These are phyloP conservation scores for Albula goreensis DNA, from an alignment of 2,113 vertebrate species.

Conservation along the genomic window DNA sequence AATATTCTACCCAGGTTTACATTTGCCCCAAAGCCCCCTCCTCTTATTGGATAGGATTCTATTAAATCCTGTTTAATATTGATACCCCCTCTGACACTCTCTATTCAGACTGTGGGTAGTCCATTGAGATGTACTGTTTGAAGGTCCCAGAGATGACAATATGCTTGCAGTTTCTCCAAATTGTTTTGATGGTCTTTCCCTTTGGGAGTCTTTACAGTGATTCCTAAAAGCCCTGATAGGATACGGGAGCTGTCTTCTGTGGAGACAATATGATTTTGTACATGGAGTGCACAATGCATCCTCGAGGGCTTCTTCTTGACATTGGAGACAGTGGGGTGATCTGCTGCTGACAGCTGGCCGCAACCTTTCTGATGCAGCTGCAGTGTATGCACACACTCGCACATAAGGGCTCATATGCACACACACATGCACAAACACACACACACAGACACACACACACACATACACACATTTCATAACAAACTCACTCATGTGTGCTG, in stretches of 20 bases:
- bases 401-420: conserved; percentile 22
- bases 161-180: conserved; percentile 43
- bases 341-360: conserved; percentile 32
- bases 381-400: conserved; percentile 24
- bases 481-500: background rate
- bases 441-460: conserved; percentile 7
- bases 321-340: conserved; percentile 25
- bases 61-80: conserved; percentile 55
- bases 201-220: conserved; percentile 43
- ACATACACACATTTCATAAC: conserved; percentile 9
- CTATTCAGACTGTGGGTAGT: conserved; percentile 39
- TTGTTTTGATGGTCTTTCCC: conserved; percentile 53
- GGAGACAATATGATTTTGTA: conserved; percentile 33
- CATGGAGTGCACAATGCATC: conserved; percentile 27
- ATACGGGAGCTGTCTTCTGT: conserved; percentile 32
- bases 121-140: conserved; percentile 52
- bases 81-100: conserved; percentile 37
- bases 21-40: conserved; percentile 38
- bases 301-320: conserved; percentile 38
- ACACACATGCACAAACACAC: conserved; percentile 11
- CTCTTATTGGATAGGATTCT: conserved; percentile 40
- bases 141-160: conserved; percentile 45
- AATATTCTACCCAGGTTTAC: conserved; percentile 38
- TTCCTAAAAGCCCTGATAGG: conserved; percentile 35
- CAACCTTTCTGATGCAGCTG: conserved; percentile 21